These are phyloP conservation scores for Zosterops japonicus DNA, from an alignment of 2,113 vertebrate genomes.

Conservation along the genomic window DNA sequence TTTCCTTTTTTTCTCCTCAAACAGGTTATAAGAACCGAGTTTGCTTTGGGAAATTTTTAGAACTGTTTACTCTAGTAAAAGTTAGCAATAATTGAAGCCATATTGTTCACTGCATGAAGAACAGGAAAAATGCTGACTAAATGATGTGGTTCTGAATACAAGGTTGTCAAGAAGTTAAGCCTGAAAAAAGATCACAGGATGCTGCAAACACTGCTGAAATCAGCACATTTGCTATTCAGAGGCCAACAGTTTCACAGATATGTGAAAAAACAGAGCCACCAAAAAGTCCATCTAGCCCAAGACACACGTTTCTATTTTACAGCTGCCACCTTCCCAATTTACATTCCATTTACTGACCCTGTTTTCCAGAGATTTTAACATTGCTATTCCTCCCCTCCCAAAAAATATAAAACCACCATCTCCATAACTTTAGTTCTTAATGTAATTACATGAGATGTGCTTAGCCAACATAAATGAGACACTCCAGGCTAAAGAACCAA, in stretches of 20 bases:
- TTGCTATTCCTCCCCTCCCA: background rate
- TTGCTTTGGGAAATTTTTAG: background rate
- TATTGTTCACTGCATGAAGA: background rate
- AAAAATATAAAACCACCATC: background rate
- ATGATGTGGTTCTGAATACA: background rate
- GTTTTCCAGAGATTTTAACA: background rate
- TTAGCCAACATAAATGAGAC: background rate
- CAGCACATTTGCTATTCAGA: background rate
- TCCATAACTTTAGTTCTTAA: background rate
- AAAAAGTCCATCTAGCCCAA: background rate
- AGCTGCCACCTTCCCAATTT: background rate
- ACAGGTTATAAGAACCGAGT: background rate
- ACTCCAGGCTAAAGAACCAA: conserved; percentile 1
- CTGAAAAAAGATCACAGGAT: background rate
- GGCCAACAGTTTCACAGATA: background rate
- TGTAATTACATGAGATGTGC: background rate
- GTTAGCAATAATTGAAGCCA: background rate
- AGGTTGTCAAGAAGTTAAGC: background rate
- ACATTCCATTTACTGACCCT: background rate
- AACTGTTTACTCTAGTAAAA: background rate
- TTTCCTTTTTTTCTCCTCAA: background rate
- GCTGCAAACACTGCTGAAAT: background rate
- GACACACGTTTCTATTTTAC: background rate
- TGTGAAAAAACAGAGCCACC: background rate
- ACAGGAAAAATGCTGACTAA: background rate